These are phyloP conservation scores for Horisme vitalbata DNA, from an alignment of 2,888 invertebrate species.

Conservation along the genomic window DNA sequence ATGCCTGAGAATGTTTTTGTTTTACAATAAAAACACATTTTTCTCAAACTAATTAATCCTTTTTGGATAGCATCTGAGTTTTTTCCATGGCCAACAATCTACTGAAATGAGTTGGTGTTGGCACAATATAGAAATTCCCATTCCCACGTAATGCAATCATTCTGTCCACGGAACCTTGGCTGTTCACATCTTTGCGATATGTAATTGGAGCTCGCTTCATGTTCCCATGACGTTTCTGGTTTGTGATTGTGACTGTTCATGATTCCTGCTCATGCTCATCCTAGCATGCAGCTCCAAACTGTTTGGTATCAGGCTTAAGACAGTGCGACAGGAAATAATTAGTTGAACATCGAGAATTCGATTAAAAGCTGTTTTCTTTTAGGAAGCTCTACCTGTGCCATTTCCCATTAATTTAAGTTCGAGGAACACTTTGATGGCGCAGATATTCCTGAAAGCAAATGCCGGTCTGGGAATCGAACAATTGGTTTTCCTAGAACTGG, in stretches of 20 bases:
- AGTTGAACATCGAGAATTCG: slow-evolving; percentile 1
- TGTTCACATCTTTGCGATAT: slow-evolving; percentile 43
- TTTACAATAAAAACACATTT: slow-evolving; percentile 20
- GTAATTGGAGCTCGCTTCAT: slow-evolving; percentile 53
- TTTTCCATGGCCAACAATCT: slow-evolving; percentile 19
- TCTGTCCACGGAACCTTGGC: slow-evolving; percentile 16
- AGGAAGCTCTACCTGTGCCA: slow-evolving; percentile 4
- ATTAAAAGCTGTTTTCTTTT: slow-evolving; percentile 6
- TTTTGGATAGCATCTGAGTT: slow-evolving; percentile 23
- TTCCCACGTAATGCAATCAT: slow-evolving; percentile 23
- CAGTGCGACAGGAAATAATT: slow-evolving; percentile 9
- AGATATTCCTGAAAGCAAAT: slow-evolving; percentile 51
- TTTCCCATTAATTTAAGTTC: slow-evolving; percentile 21
- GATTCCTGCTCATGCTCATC: slow-evolving; percentile 44
- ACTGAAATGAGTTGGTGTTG: slow-evolving; percentile 8
- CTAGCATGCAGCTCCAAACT: slow-evolving; percentile 40
- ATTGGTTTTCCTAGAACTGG: slow-evolving; percentile 62
- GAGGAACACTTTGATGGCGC: slow-evolving; percentile 40
- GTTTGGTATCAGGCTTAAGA: background rate
- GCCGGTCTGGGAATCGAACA: slow-evolving; percentile 62
- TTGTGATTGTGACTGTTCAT: slow-evolving; percentile 53
- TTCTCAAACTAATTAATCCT: slow-evolving; percentile 18
- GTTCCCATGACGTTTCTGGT: slow-evolving; percentile 76
- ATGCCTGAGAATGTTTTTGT: slow-evolving; percentile 24
- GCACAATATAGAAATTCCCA: slow-evolving; percentile 15